These are phyloP conservation scores for Amphimallon solstitiale DNA, from an alignment of 2,888 invertebrate genomes.

Conservation along the genomic window DNA sequence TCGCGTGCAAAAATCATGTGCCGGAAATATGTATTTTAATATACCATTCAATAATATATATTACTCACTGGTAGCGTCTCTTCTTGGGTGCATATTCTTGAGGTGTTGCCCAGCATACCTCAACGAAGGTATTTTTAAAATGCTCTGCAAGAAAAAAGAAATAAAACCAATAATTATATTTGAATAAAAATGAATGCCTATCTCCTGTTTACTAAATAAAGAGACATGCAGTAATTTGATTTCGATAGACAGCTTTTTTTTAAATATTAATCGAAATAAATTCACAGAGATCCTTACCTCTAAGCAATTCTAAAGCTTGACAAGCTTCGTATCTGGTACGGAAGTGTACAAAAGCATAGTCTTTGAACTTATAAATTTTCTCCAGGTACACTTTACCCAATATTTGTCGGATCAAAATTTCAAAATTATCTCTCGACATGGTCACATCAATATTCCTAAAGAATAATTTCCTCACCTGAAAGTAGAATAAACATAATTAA, in stretches of 20 bases:
- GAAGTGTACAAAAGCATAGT: slow-evolving; percentile 72
- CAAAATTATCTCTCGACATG: slow-evolving; percentile 66
- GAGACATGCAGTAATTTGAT: too few relatives aligned
- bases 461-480: slow-evolving; percentile 81
- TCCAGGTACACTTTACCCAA: slow-evolving; percentile 40
- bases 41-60: too few relatives aligned
- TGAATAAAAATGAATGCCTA: too few relatives aligned
- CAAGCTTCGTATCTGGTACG: slow-evolving; percentile 64
- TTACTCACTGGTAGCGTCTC: background rate
- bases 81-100: slow-evolving; percentile 32
- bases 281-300: slow-evolving; percentile 49
- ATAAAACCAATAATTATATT: background rate
- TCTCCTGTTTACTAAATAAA: too few relatives aligned
- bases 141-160: slow-evolving; percentile 18
- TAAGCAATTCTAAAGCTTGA: slow-evolving; percentile 53
- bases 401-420: slow-evolving; percentile 48
- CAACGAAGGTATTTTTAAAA: slow-evolving; percentile 15
- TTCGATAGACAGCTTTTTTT: background rate
- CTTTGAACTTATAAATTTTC: slow-evolving; percentile 67
- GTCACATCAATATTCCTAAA: slow-evolving; percentile 73
- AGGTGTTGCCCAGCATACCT: slow-evolving; percentile 34
- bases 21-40: too few relatives aligned
- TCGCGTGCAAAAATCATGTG: too few relatives aligned
- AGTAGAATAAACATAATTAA: slow-evolving; percentile 49
- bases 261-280: background rate